Percentiles rank a stretch among this genome's conserved stretches.
Conservation (phyloP, 2,797 vertebrate species). For the Distichodus sexfasciatus region DNA sequence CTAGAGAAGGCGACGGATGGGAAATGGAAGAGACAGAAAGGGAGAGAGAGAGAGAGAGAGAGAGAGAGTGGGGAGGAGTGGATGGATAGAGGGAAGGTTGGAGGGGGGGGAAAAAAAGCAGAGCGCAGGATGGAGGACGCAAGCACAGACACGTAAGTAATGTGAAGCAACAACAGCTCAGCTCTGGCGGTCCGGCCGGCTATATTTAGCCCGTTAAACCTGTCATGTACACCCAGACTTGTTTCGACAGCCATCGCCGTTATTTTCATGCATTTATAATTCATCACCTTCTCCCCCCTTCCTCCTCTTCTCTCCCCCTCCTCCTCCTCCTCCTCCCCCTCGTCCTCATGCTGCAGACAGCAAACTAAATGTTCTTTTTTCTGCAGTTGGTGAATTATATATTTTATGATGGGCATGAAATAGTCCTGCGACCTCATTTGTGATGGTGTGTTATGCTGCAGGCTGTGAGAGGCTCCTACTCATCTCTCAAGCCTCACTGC, state of each 20-base stretch:
- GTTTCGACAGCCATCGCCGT: slow-evolving; percentile 69
- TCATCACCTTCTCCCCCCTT: slow-evolving; percentile 47
- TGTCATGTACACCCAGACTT: slow-evolving; percentile 73
- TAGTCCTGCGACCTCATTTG: slow-evolving; percentile 39
- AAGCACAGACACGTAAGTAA: slow-evolving; percentile 81
- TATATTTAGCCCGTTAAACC: slow-evolving; percentile 79
- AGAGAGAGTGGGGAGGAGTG: slow-evolving; percentile 14
- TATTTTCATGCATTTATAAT: slow-evolving; percentile 63
- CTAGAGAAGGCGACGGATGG: not conserved
- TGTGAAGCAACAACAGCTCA: slow-evolving; percentile 74
- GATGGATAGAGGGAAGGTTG: slow-evolving; percentile 7
- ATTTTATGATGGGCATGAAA: slow-evolving; percentile 37
- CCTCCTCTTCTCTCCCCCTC: not conserved
- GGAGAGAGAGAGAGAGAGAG: slow-evolving; percentile 3
- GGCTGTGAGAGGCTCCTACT: not conserved
- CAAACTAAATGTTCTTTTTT: not conserved
- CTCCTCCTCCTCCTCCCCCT: not conserved
- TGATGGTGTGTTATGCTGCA: slow-evolving; percentile 23
- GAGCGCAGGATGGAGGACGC: slow-evolving; percentile 36
- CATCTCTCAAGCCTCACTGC: not conserved
- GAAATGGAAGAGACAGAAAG: slow-evolving; percentile 13
- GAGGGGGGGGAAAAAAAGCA: not conserved
- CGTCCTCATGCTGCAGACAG: slow-evolving; percentile 1
- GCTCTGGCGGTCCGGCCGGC: slow-evolving; percentile 74
- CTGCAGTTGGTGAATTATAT: slow-evolving; percentile 31